phyloP scores from a whole-genome alignment of 2,888 invertebrate species.

The Melinaea marsaeus region DNA sequence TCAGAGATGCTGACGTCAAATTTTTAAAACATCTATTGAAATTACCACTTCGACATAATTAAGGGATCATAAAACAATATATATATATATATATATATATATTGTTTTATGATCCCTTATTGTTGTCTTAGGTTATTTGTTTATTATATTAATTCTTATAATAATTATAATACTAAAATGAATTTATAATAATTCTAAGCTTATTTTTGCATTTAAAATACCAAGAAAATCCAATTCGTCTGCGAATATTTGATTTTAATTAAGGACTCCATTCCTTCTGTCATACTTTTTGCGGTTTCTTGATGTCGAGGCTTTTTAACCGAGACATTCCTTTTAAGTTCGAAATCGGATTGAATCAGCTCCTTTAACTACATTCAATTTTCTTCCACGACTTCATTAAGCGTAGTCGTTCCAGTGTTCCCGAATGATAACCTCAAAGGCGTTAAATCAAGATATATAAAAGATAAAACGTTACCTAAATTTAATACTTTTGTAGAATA shows the following conservation, averaged over 20 bases:
- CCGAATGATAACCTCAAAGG: conserved; percentile 72
- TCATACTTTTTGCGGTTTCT: conserved; percentile 60
- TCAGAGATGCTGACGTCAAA: too few relatives aligned
- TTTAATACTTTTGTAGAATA: not conserved
- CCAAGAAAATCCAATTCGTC: not conserved
- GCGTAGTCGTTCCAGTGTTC: conserved; percentile 71
- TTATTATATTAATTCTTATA: too few relatives aligned
- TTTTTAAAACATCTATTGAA: too few relatives aligned
- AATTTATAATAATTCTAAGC: too few relatives aligned
- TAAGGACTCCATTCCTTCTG: conserved; percentile 67
- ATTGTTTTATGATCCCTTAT: too few relatives aligned
- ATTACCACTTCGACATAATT: too few relatives aligned
- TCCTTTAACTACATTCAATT: conserved; percentile 75
- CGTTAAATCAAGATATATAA: conserved; percentile 73
- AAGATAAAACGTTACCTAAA: conserved; percentile 17
- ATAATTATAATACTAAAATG: too few relatives aligned
- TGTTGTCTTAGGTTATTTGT: too few relatives aligned
- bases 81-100: too few relatives aligned
- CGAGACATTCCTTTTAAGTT: conserved; percentile 70
- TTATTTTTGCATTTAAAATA: too few relatives aligned
- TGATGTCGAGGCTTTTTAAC: conserved; percentile 59
- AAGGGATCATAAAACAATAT: too few relatives aligned
- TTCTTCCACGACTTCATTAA: conserved; percentile 76
- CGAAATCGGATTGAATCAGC: conserved; percentile 74
- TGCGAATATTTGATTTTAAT: conserved; percentile 69